A percentile compares a stretch with the other conserved stretches of the same genome.
Evolutionary conservation across 1,140 invertebrate species (phyloP).

Genomic region (Lasioglossum albipes): DNA sequence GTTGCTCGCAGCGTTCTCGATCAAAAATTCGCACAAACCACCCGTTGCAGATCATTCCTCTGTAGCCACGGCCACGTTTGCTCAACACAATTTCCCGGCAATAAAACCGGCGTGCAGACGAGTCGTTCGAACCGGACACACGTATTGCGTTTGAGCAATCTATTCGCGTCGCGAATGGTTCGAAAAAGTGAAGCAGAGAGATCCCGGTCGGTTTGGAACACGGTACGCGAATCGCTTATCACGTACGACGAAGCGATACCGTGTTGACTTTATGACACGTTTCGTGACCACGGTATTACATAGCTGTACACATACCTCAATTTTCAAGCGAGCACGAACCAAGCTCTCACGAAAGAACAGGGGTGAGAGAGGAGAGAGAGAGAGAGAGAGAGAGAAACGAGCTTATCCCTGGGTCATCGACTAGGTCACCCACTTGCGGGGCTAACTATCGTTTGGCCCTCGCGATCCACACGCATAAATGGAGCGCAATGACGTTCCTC

Average conservation of each 20-base stretch:
- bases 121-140: neutral
- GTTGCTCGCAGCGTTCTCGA: no score
- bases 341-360: constrained; percentile 16
- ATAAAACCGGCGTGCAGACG: neutral
- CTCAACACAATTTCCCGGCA: neutral
- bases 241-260: constrained; percentile 20
- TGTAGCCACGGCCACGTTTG: no score
- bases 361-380: neutral
- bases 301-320: constrained; percentile 19
- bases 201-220: neutral
- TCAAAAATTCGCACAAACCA: no score
- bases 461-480: neutral
- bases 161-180: neutral
- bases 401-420: constrained; percentile 43
- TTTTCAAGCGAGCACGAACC: constrained; percentile 26
- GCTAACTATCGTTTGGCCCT: neutral
- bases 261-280: constrained; percentile 39
- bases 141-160: constrained; percentile 9
- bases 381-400: no score
- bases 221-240: constrained; percentile 19
- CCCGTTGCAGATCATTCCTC: no score
- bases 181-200: neutral
- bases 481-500: constrained; percentile 20
- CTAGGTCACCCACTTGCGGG: constrained; percentile 40
- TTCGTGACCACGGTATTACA: constrained; percentile 34